A percentile compares a stretch with the other conserved stretches of the same genome.
Conservation (phyloP, 2,888 invertebrate species). For the Conistra vaccinii region DNA sequence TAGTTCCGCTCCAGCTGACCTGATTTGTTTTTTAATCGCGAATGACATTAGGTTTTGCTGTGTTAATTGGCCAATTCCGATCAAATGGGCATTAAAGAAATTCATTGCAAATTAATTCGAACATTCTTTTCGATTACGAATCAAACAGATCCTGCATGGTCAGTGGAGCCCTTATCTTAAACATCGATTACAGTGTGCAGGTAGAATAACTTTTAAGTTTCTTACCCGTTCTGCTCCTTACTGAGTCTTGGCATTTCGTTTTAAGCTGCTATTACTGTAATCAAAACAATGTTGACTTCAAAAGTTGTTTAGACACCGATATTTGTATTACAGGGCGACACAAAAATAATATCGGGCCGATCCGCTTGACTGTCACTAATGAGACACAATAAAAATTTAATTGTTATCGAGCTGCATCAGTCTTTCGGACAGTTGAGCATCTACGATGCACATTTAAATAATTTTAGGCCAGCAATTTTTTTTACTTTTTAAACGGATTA, state of each 20-base stretch:
- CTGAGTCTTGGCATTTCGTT: constrained; percentile 52
- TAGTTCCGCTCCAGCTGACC: constrained; percentile 26
- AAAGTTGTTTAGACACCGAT: neutral
- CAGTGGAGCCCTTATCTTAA: neutral
- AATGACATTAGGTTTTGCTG: neutral
- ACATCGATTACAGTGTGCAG: constrained; percentile 27
- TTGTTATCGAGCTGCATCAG: too few species aligned
- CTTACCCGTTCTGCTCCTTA: constrained; percentile 60
- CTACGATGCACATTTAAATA: neutral
- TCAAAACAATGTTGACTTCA: constrained; percentile 54
- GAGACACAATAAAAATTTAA: too few species aligned
- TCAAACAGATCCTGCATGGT: neutral
- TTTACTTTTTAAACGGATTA: neutral
- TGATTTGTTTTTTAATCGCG: neutral
- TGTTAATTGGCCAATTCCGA: neutral
- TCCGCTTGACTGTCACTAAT: too few species aligned
- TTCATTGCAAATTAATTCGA: neutral
- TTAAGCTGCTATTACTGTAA: constrained; percentile 60
- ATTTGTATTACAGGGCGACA: neutral
- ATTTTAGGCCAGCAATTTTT: neutral
- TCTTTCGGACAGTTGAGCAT: too few species aligned
- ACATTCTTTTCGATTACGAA: neutral
- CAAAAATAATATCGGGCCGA: neutral
- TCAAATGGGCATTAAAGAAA: neutral
- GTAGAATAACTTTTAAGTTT: neutral